Percentiles rank a stretch among this genome's conserved stretches.
Conservation (phyloP, 2,888 invertebrate species). For the Amphipoea oculea region DNA sequence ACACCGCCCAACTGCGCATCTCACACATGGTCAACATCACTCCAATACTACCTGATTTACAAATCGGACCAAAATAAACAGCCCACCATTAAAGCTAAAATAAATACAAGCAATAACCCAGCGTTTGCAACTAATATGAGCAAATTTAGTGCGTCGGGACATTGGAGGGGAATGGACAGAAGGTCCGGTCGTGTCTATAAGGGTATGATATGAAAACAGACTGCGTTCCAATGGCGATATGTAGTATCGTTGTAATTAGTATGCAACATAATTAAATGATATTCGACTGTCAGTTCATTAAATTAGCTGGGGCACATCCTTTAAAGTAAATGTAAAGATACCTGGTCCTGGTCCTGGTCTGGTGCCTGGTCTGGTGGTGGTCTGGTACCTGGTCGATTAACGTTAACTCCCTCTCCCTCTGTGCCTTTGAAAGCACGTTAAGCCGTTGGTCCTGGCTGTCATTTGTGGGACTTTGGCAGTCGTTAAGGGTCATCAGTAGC, state of each 20-base stretch:
- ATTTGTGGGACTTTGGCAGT: too few species aligned
- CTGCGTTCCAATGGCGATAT: not conserved
- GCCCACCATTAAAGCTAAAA: constrained; percentile 61
- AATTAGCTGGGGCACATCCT: not conserved
- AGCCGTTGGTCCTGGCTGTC: too few species aligned
- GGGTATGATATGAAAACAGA: not conserved
- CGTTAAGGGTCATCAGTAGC: too few species aligned
- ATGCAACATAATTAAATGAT: not conserved
- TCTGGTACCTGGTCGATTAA: too few species aligned
- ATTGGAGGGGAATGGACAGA: constrained; percentile 13
- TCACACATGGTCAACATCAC: constrained; percentile 22
- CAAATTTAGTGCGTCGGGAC: constrained; percentile 59
- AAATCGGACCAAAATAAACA: constrained; percentile 61
- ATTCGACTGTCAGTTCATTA: not conserved
- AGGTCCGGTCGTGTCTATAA: constrained; percentile 27
- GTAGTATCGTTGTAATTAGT: not conserved
- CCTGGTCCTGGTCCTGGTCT: too few species aligned
- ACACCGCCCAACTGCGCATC: constrained; percentile 32
- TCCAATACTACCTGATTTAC: constrained; percentile 59
- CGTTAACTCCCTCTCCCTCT: too few species aligned
- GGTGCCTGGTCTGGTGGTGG: too few species aligned
- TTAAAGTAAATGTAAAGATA: not conserved
- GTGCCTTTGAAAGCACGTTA: too few species aligned
- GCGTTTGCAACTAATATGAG: constrained; percentile 63
- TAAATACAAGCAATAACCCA: constrained; percentile 63